Conservation (phyloP, 2,113 vertebrate genomes). For the Arizona elegans region DNA sequence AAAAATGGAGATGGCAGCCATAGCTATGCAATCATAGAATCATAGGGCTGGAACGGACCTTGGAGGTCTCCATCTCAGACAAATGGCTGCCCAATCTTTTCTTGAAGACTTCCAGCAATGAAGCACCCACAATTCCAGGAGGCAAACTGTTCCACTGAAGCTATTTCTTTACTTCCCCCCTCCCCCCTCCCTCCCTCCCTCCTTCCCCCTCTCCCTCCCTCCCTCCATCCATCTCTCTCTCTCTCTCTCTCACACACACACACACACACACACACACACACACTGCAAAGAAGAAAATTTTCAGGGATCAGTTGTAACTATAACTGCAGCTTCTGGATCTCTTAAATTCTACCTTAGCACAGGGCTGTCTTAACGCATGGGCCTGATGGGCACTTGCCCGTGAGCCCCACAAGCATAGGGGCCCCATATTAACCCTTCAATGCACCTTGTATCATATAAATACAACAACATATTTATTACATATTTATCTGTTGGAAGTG, state of each 20-base stretch:
- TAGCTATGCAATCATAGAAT: neutral
- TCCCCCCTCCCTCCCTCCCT: rapidly evolving
- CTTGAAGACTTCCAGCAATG: neutral
- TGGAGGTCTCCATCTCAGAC: neutral
- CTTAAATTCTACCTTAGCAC: neutral
- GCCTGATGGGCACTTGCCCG: no score
- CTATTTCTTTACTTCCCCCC: neutral
- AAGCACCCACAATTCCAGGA: neutral
- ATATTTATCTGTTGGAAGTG: no score
- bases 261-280: neutral
- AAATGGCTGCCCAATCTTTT: neutral
- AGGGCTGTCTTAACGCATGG: no score
- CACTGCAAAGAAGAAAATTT: neutral
- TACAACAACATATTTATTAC: no score
- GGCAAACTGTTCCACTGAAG: neutral
- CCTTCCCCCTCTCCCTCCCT: no score
- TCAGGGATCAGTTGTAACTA: neutral
- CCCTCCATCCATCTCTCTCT: no score
- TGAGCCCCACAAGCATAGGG: no score
- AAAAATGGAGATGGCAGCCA: neutral
- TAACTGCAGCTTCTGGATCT: neutral
- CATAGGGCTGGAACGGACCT: neutral
- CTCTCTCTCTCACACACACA: neutral
- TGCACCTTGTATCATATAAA: no score
- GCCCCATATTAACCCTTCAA: no score